phyloP scores from a whole-genome alignment of 1,140 invertebrate species.

The Prorops nasuta region DNA sequence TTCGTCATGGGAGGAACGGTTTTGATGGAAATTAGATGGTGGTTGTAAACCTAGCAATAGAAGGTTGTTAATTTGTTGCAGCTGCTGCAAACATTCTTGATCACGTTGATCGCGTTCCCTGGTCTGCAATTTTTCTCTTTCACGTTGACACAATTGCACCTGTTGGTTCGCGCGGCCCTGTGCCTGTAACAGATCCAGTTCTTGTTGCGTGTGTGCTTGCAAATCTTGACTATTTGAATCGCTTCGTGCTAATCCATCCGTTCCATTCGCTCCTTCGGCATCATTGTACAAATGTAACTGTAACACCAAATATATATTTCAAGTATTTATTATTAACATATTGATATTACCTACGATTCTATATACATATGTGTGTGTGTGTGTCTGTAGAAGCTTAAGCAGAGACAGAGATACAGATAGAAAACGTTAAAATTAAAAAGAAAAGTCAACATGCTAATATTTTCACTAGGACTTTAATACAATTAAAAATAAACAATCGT shows the following conservation, averaged over 20 bases:
- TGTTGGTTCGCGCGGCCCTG: conserved; percentile 6
- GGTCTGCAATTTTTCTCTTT: conserved; percentile 7
- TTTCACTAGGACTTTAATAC: no score
- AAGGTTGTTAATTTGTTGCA: conserved; percentile 40
- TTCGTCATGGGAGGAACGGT: conserved; percentile 12
- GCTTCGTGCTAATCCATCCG: conserved; percentile 16
- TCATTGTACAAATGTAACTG: conserved; percentile 28
- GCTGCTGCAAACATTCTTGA: conserved; percentile 33
- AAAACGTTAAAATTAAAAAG: no score
- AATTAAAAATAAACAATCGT: no score
- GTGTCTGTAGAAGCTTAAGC: no score
- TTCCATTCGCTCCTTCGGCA: conserved; percentile 19
- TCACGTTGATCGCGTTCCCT: conserved; percentile 18
- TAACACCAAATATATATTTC: no score
- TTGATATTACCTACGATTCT: no score
- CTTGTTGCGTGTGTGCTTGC: conserved; percentile 14
- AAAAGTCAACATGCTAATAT: no score
- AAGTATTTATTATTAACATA: no score
- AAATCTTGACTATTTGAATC: conserved; percentile 12
- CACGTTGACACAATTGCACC: conserved; percentile 16
- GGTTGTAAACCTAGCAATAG: conserved; percentile 36
- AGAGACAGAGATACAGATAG: no score
- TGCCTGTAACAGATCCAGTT: neutral
- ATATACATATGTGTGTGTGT: no score
- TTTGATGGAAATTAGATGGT: conserved; percentile 11